These are phyloP conservation scores for Megamerina dolium DNA, from an alignment of 2,888 invertebrate genomes.

Conservation along the genomic window DNA sequence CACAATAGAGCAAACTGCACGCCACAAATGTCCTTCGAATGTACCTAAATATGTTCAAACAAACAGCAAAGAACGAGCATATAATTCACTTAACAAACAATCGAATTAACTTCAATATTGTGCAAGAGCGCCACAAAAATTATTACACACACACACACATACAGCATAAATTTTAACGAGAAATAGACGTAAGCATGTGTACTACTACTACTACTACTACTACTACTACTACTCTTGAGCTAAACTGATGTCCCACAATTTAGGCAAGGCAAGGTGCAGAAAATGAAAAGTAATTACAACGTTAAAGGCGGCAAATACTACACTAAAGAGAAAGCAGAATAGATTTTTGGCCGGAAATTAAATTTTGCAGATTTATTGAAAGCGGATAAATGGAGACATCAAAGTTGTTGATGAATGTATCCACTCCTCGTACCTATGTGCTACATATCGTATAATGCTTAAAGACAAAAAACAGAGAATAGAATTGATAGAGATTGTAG, in stretches of 20 bases:
- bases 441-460: too few relatives aligned
- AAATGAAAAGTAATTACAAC: constrained; percentile 33
- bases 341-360: constrained; percentile 42
- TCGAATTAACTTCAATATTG: constrained; percentile 39
- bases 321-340: too few relatives aligned
- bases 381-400: constrained; percentile 42
- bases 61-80: constrained; percentile 29
- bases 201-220: background rate
- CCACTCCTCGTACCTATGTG: too few relatives aligned
- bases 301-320: constrained; percentile 1
- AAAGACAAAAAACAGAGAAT: background rate
- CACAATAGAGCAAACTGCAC: too few relatives aligned
- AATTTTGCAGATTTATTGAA: constrained; percentile 46
- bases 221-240: background rate
- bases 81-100: constrained; percentile 30
- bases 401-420: constrained; percentile 15
- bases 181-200: constrained; percentile 5
- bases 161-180: constrained; percentile 18
- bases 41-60: too few relatives aligned
- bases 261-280: background rate
- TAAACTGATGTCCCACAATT: background rate
- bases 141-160: too few relatives aligned
- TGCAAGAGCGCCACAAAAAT: constrained; percentile 18
- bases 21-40: too few relatives aligned
- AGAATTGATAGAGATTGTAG: background rate